phyloP scores from a whole-genome alignment of 2,888 invertebrate species.

The Colostygia pectinataria region DNA sequence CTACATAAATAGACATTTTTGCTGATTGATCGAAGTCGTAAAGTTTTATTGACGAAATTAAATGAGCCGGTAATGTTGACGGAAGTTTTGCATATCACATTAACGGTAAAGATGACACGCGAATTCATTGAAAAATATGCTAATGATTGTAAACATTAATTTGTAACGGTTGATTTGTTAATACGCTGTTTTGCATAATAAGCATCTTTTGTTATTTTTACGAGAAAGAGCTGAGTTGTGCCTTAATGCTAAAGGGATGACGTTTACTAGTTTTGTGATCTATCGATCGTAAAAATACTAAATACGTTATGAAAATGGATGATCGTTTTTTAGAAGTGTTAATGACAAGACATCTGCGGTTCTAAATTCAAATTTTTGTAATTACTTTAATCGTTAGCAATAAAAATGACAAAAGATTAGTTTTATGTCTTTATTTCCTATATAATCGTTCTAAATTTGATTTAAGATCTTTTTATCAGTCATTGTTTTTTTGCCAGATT shows the following conservation, averaged over 20 bases:
- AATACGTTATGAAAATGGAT: conserved; percentile 54
- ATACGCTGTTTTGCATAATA: conserved; percentile 76
- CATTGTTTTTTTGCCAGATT: background rate
- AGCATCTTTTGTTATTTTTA: conserved; percentile 38
- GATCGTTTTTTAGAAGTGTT: conserved; percentile 26
- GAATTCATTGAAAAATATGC: conserved; percentile 73
- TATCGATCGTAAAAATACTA: conserved; percentile 64
- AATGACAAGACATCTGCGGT: conserved; percentile 60
- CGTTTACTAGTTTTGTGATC: conserved; percentile 71
- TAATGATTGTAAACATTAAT: conserved; percentile 78
- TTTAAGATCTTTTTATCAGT: background rate
- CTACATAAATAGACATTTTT: conserved; percentile 60
- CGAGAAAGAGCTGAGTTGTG: conserved; percentile 33
- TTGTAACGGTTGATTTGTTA: conserved; percentile 82
- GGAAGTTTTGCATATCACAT: conserved; percentile 51
- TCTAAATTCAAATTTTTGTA: conserved; percentile 31
- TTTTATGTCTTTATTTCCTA: conserved; percentile 26
- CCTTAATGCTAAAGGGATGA: conserved; percentile 63
- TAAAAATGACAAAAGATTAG: conserved; percentile 28
- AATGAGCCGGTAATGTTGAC: conserved; percentile 60
- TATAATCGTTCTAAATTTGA: background rate
- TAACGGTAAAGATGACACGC: conserved; percentile 64
- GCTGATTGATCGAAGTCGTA: conserved; percentile 77
- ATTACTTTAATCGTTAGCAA: conserved; percentile 34
- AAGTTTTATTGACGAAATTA: conserved; percentile 58